Evolutionary conservation across 2,888 invertebrate species (phyloP), one percentile per base, ranked within the genome.

Genomic region (Myopa testacea): DNA sequence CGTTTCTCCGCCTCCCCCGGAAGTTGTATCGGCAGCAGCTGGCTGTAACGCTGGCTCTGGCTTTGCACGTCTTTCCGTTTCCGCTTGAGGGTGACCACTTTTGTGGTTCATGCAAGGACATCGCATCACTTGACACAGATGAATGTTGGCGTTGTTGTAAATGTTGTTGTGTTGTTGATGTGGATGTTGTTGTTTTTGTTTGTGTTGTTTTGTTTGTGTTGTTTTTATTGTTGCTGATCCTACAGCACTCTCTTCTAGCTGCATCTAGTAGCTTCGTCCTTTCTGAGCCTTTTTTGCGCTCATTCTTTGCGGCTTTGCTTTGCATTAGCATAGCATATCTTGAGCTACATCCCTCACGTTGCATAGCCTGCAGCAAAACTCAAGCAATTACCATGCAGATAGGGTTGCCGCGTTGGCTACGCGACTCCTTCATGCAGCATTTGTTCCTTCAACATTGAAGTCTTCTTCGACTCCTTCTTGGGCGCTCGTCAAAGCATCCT

Each of bases 301-400:
- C 2, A 1, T 62, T 62, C 19, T 4, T 62, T 45, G 62, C 19
- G 62, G 3, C 10, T n/a, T 5, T 62, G 62, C 62, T 62, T 62
- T 62, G 45, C 45, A 45, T 45, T 45, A 45, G 45, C 45, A 45
- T 45, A 3, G 45, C 6, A 45, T n/a, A 34, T 62, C 62, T 8
- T 62, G 14, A 34, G 19, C 26, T 19, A 19, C 14, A 5, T 19
- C 19, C 4, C 4, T 58, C 58, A 5, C 62, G 3, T 65, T 65
- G 34, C 65, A 16, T 65, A 34, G 2, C 55, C n/a, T 10, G 55
- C 55, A 5, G 55, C 55, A 2, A 1, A n/a, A 14, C 55, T 55
- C 16, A n/a, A 37, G 65, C 65, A 65, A 65, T 65, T 38, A 65
- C 38, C 16, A 65, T 65, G 65, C 65, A 65, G 38, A 65, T 7